Conservation (phyloP, 2,113 vertebrate species). For the Sorex araneus region DNA sequence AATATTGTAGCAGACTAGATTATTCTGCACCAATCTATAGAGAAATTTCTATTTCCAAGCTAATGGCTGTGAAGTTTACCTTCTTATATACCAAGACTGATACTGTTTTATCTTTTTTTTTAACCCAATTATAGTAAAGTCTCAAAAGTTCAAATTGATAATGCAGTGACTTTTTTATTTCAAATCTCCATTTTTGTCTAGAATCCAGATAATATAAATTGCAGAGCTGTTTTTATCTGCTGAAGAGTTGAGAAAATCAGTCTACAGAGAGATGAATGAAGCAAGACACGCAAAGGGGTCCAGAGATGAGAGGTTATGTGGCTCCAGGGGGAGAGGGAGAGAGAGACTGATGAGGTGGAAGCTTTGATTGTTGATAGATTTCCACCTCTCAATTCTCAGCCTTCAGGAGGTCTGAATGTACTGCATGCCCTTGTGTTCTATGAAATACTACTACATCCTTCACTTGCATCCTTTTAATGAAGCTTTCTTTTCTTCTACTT, state of each 20-base stretch:
- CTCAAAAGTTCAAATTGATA: conserved; percentile 38
- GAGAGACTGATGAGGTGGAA: neutral
- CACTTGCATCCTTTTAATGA: neutral
- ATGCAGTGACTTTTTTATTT: conserved; percentile 48
- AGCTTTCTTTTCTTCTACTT: neutral
- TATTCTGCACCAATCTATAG: neutral
- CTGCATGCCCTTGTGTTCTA: neutral
- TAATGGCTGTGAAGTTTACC: conserved; percentile 7
- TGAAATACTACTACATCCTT: neutral
- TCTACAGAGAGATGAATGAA: neutral
- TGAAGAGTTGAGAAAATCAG: neutral
- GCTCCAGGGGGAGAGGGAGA: neutral
- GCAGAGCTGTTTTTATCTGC: neutral
- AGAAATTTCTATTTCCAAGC: neutral
- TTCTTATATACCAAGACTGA: neutral
- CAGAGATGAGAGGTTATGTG: conserved; percentile 13
- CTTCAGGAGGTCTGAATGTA: neutral
- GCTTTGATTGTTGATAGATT: conserved; percentile 52
- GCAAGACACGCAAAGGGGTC: neutral
- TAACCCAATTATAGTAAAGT: neutral
- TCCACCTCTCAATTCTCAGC: neutral
- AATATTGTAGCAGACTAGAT: neutral
- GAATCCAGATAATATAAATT: conserved; percentile 8
- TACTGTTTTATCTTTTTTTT: conserved; percentile 49
- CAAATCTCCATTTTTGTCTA: conserved; percentile 29